Conservation (phyloP, 2,113 vertebrate species). For the Hystrix cristata region DNA sequence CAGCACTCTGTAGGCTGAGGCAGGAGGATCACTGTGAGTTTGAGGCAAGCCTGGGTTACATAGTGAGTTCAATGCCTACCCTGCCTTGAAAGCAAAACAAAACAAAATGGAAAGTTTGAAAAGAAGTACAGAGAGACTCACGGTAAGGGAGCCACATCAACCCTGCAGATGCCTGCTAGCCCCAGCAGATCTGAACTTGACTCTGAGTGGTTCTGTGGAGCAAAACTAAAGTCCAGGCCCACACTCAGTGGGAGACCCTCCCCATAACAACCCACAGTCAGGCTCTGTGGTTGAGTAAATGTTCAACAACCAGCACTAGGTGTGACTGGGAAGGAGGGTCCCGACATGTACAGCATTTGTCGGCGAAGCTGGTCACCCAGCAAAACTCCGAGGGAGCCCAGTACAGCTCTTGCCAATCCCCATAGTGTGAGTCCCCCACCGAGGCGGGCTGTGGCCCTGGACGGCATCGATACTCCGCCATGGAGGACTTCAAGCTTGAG, state of each 20-base stretch:
- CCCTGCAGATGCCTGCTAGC: background rate
- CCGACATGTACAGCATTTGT: no score
- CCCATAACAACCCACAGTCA: background rate
- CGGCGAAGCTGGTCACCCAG: background rate
- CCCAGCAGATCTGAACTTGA: slow-evolving; percentile 2
- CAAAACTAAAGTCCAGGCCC: background rate
- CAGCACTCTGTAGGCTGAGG: background rate
- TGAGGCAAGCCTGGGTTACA: background rate
- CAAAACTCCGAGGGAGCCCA: background rate
- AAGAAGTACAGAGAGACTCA: background rate
- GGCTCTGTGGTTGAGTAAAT: no score
- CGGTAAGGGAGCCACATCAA: background rate
- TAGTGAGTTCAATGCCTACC: background rate
- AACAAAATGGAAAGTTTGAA: background rate
- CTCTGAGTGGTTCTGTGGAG: background rate
- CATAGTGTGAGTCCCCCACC: background rate
- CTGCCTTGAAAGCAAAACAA: background rate
- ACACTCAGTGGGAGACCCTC: background rate
- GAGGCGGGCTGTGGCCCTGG: no score
- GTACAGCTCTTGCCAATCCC: background rate
- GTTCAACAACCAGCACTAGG: background rate
- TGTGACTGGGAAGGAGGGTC: background rate
- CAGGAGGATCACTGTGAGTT: background rate
- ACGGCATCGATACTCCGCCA: background rate
- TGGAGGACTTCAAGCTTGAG: background rate